Percentiles rank a stretch among this genome's conserved stretches.
Evolutionary conservation across 2,888 invertebrate species (phyloP).

Genomic region (Pandemis cinnamomeana): DNA sequence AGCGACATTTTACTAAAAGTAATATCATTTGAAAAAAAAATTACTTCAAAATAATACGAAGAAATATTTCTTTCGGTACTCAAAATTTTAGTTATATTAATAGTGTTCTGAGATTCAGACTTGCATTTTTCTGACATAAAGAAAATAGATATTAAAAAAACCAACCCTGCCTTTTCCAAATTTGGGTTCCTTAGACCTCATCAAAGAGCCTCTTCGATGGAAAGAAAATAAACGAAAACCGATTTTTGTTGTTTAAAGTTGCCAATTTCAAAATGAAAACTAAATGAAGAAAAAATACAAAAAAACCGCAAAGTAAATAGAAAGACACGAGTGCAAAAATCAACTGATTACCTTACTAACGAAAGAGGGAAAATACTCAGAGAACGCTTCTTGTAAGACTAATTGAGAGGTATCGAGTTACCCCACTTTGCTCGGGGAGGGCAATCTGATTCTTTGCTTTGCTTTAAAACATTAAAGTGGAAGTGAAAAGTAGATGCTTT

Average conservation of each 20-base stretch:
- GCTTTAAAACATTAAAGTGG: slow-evolving; percentile 28
- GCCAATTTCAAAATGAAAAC: not conserved
- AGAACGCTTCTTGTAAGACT: slow-evolving; percentile 14
- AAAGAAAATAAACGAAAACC: no score
- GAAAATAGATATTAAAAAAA: no score
- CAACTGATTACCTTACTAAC: slow-evolving; percentile 29
- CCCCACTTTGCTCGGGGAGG: slow-evolving; percentile 28
- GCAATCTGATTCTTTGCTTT: slow-evolving; percentile 42
- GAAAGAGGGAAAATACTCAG: slow-evolving; percentile 14
- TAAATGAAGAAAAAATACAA: not conserved
- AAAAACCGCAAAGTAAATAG: slow-evolving; percentile 3
- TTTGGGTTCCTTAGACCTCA: no score
- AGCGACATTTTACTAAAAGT: not conserved
- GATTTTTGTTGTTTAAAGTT: no score
- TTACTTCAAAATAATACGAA: no score
- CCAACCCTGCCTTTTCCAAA: no score
- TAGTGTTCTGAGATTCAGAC: no score
- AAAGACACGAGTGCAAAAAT: slow-evolving; percentile 24
- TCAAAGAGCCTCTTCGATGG: no score
- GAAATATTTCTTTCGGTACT: no score
- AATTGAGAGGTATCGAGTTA: slow-evolving; percentile 40
- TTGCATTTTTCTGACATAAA: no score
- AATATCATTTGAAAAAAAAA: not conserved
- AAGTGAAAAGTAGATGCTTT: slow-evolving; percentile 12
- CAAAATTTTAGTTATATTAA: no score